phyloP scores from a whole-genome alignment of 2,797 vertebrate species.

The Spinibarbus caldwelli region DNA sequence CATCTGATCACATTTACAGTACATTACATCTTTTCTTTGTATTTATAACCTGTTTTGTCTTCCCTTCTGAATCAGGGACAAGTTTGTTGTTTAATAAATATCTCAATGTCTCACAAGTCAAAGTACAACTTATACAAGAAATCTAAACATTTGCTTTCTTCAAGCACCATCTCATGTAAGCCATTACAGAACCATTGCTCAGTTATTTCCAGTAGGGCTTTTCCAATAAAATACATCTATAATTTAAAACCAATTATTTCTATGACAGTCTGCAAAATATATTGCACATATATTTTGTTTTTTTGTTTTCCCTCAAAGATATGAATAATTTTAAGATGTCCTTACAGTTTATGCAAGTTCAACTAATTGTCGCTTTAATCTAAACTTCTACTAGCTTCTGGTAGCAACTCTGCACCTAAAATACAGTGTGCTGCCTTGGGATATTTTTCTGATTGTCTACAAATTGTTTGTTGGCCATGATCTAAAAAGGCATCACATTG shows the following conservation, averaged over 20 bases:
- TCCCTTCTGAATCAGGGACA: neutral
- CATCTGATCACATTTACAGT: slow-evolving; percentile 65
- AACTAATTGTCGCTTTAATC: neutral
- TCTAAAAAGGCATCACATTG: slow-evolving; percentile 11
- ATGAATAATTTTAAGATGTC: neutral
- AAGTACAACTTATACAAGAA: neutral
- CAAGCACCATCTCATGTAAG: neutral
- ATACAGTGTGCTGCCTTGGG: neutral
- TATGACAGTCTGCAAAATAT: neutral
- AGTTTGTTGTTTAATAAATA: slow-evolving; percentile 19
- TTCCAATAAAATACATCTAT: neutral
- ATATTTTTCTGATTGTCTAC: slow-evolving; percentile 72
- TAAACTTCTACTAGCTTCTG: neutral
- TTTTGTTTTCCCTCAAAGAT: neutral
- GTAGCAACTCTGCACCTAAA: neutral
- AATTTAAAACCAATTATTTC: neutral
- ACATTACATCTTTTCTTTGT: slow-evolving; percentile 9
- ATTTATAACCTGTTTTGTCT: slow-evolving; percentile 2
- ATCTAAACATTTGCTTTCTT: slow-evolving; percentile 7
- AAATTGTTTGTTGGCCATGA: slow-evolving; percentile 47
- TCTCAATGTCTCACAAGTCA: slow-evolving; percentile 2
- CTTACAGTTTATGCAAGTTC: neutral
- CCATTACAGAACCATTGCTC: neutral
- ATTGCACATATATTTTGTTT: neutral
- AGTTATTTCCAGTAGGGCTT: neutral